Evolutionary conservation across 2,888 invertebrate species (phyloP), one percentile per base, ranked within the genome.

Genomic region (Maniola hyperantus): DNA sequence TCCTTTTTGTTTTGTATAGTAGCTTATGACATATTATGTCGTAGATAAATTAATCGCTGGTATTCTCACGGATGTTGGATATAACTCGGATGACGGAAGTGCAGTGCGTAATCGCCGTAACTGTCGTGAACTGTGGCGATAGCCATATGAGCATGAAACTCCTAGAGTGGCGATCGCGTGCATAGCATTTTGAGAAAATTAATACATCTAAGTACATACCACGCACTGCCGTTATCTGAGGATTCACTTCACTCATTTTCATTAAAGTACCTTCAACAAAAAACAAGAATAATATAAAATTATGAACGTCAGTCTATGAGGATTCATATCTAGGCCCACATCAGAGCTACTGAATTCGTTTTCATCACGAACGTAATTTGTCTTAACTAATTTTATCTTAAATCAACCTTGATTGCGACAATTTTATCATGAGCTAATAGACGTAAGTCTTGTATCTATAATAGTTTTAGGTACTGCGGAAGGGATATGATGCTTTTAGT

Each of bases 161-260:
- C n/a, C n/a, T n/a, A n/a, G n/a, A n/a, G n/a, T n/a, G n/a, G n/a
- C n/a, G n/a, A n/a, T n/a, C n/a, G n/a, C n/a, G n/a, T 26, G 26
- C 26, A 26, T 26, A 26, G 4, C 26, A 26, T 26, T 26, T 26
- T 2, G 26, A 26, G 26, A 26, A 26, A 26, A 4, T 26, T 26
- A 26, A 26, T 26, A 26, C 2, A 11, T 39, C 10, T 33, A 15
- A 8, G 15, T n/a, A 73, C 74, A 11, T 71, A 80, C 81, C 77
- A 5, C 65, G 59, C 18, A 73, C 70, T 0, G 77, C 77, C 55
- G 81, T 69, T 0, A 73, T 73, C 7, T 76, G 70, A 39, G 78
- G 67, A 73, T 81, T 74, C 66, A 79, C 71, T 75, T 80, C 82
- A 78, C 80, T 80, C 82, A 82, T 82, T 69, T 70, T 77, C 76